phyloP scores from a whole-genome alignment of 2,113 vertebrate genomes.

The Propithecus coquereli region DNA sequence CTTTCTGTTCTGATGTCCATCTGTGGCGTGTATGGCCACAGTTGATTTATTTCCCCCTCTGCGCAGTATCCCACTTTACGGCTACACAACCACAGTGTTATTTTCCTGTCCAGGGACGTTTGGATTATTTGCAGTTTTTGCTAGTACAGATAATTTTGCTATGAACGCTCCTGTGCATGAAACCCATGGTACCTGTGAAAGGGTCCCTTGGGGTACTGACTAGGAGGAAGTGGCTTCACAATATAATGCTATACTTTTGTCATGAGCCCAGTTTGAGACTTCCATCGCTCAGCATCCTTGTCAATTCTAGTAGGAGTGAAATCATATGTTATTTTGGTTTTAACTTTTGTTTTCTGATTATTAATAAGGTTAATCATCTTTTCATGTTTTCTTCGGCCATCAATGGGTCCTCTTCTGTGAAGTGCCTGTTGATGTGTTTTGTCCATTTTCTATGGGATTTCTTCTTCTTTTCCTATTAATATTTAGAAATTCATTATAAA shows the following conservation, averaged over 20 bases:
- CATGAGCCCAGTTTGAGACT: not conserved
- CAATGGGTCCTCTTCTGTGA: not conserved
- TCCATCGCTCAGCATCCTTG: not conserved
- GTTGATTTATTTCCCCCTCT: not conserved
- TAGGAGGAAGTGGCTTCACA: not conserved
- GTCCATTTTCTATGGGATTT: not conserved
- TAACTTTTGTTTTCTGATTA: not conserved
- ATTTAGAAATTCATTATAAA: not conserved
- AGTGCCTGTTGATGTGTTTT: not conserved
- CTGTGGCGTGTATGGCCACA: not conserved
- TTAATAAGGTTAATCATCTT: not conserved
- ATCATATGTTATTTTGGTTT: not conserved
- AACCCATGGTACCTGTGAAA: not conserved
- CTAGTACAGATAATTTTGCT: not conserved
- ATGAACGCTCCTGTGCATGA: not conserved
- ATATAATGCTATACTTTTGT: not conserved
- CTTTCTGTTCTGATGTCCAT: not conserved
- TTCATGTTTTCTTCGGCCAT: not conserved
- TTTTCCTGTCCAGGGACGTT: not conserved
- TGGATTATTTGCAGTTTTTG: not conserved
- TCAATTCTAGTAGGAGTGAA: not conserved
- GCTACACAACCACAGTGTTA: not conserved
- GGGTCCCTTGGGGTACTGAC: not conserved
- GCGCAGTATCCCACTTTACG: not conserved
- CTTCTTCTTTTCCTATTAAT: not conserved